Base-by-base conservation (phyloP, 2,113 vertebrate genomes). In the Gymnobelideus leadbeateri region DNA sequence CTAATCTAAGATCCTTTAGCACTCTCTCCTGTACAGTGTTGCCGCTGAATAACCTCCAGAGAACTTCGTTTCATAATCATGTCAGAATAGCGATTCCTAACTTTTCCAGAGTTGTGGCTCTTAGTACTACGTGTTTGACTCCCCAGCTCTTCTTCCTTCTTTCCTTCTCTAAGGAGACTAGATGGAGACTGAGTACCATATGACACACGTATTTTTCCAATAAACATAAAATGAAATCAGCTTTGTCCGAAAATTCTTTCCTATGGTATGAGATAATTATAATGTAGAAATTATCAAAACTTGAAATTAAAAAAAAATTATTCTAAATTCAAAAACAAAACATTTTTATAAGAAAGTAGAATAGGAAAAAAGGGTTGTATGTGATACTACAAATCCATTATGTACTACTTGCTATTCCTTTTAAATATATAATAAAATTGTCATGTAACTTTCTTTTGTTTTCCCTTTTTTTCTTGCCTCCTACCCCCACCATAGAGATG, bases 231-330 rank as follows among this genome's bases (percentile, higher is more conserved):
- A 5, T 37, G 93, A 43, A 95, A 93, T 94, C 94, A 91, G 84
- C 92, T 94, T 95, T 93, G 4, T 92, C 90, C 11, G 23, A 94
- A 54, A 93, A 43, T n/a, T 53, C 90, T 49, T 57, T 92, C 31
- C 94, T 49, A 19, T 96, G 94, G 51, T 89, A 95, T 96, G 11
- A 95, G 28, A 47, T 92, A 55, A 68, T 95, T 94, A 94, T n/a
- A 8, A 2, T n/a, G 1, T 84, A 94, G 53, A 89, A n/a, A 57
- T 49, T 55, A 89, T 9, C 3, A 91, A 89, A 50, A 94, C 77
- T 37, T 2, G 77, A 68, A 93, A 89, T 54, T 54, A 26, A 9
- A 2, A 8, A 26, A 52, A 54, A 54, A 54, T 24, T 37, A 68
- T 16, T 68, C 61, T 37, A 31, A 68, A 68, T 68, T 37, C 11